Evolutionary conservation across 2,888 invertebrate genomes (phyloP).

Genomic region (Drosophila mulleri): DNA sequence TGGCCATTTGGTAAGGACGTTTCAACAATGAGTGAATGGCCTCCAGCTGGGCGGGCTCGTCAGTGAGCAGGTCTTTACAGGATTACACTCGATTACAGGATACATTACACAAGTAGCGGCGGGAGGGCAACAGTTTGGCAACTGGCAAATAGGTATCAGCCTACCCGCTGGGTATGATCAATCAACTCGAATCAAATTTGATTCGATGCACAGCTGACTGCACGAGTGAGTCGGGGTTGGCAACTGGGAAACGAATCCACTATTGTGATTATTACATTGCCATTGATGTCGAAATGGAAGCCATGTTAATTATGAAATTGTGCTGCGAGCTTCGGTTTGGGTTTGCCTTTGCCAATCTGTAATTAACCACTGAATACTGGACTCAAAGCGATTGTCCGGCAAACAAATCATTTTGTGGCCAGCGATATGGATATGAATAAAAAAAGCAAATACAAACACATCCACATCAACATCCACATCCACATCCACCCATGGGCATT

Average conservation of each 20-base stretch:
- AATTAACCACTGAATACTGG: constrained; percentile 49
- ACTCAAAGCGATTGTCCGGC: constrained; percentile 34
- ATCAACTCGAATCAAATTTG: constrained; percentile 83
- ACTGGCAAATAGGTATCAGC: constrained; percentile 21
- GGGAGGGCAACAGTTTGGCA: constrained; percentile 41
- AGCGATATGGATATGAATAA: constrained; percentile 29
- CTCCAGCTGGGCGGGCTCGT: constrained; percentile 80
- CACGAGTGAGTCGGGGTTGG: constrained; percentile 52
- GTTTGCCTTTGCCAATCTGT: constrained; percentile 12
- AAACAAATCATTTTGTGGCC: constrained; percentile 68
- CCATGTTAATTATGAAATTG: constrained; percentile 75
- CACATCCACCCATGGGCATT: constrained; percentile 42
- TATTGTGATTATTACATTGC: constrained; percentile 55
- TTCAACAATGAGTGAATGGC: constrained; percentile 61
- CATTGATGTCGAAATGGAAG: constrained; percentile 39
- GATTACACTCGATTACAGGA: constrained; percentile 82
- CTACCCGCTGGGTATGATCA: constrained; percentile 85
- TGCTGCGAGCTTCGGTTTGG: constrained; percentile 30
- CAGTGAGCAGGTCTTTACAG: constrained; percentile 78
- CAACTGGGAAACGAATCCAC: constrained; percentile 20
- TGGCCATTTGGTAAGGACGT: constrained; percentile 16
- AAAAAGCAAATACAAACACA: constrained; percentile 9
- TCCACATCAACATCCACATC: background rate
- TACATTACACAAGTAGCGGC: constrained; percentile 72
- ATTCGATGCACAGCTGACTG: constrained; percentile 59